Percentiles rank a stretch among this genome's conserved stretches.
Conservation (phyloP, 1,140 invertebrate genomes). For the Battus philenor region DNA sequence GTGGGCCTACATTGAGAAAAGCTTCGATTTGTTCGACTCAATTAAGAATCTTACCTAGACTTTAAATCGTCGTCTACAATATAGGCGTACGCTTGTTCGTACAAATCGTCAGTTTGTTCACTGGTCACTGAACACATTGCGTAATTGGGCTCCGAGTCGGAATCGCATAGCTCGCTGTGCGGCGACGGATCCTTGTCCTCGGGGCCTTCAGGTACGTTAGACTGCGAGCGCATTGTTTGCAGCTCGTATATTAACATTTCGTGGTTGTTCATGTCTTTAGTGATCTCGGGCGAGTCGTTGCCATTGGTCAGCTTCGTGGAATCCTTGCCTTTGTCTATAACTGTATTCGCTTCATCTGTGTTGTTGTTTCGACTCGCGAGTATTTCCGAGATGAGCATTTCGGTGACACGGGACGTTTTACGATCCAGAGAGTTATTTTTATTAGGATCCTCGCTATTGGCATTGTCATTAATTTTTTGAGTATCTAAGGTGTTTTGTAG, state of each 20-base stretch:
- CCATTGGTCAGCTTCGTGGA: slow-evolving; percentile 39
- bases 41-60: slow-evolving; percentile 49
- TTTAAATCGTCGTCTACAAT: slow-evolving; percentile 65
- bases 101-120: slow-evolving; percentile 43
- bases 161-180: slow-evolving; percentile 47
- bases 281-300: slow-evolving; percentile 52
- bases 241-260: slow-evolving; percentile 78
- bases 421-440: slow-evolving; percentile 61
- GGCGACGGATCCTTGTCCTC: slow-evolving; percentile 38
- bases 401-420: slow-evolving; percentile 66
- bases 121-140: slow-evolving; percentile 52
- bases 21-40: background rate
- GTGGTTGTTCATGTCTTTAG: slow-evolving; percentile 77
- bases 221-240: slow-evolving; percentile 74
- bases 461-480: slow-evolving; percentile 27
- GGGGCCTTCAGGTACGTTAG: slow-evolving; percentile 53
- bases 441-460: slow-evolving; percentile 37
- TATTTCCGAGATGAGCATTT: slow-evolving; percentile 74
- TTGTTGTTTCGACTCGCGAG: slow-evolving; percentile 71
- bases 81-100: slow-evolving; percentile 60
- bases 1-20: background rate
- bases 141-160: slow-evolving; percentile 56
- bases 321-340: slow-evolving; percentile 69
- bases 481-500: slow-evolving; percentile 36
- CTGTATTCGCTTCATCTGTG: slow-evolving; percentile 57